These are phyloP conservation scores for Hylyphantes graminicola DNA, from an alignment of 1,140 invertebrate genomes.

Conservation along the genomic window DNA sequence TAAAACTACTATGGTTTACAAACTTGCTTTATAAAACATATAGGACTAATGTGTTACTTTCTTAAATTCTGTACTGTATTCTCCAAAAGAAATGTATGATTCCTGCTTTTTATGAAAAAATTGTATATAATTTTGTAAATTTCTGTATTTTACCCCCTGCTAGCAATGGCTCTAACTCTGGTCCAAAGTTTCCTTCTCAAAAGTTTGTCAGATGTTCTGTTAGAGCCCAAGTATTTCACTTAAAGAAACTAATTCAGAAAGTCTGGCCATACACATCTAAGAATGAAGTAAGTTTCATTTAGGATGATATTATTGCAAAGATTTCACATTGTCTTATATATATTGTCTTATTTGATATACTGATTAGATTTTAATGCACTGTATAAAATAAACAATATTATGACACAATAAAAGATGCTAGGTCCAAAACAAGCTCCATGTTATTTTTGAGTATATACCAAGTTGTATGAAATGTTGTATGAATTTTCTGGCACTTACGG, in stretches of 20 bases:
- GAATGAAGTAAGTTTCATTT: constrained; percentile 40
- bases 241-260: constrained; percentile 59
- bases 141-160: not conserved
- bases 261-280: constrained; percentile 53
- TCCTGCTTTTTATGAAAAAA: too few relatives aligned
- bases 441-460: too few relatives aligned
- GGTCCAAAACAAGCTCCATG: too few relatives aligned
- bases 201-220: constrained; percentile 61
- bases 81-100: too few relatives aligned
- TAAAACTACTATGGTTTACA: too few relatives aligned
- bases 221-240: constrained; percentile 59
- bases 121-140: not conserved
- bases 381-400: not conserved
- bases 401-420: too few relatives aligned
- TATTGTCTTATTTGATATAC: not conserved
- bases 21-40: too few relatives aligned
- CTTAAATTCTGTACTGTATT: too few relatives aligned
- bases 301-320: not conserved
- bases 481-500: too few relatives aligned
- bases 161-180: constrained; percentile 23
- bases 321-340: too few relatives aligned
- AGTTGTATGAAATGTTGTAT: too few relatives aligned
- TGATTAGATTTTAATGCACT: not conserved
- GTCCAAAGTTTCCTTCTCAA: constrained; percentile 43
- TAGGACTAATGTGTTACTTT: too few relatives aligned